A percentile compares a stretch with the other conserved stretches of the same genome.
phyloP scores from a whole-genome alignment of 2,113 vertebrate genomes.

The Lepus americanus region DNA sequence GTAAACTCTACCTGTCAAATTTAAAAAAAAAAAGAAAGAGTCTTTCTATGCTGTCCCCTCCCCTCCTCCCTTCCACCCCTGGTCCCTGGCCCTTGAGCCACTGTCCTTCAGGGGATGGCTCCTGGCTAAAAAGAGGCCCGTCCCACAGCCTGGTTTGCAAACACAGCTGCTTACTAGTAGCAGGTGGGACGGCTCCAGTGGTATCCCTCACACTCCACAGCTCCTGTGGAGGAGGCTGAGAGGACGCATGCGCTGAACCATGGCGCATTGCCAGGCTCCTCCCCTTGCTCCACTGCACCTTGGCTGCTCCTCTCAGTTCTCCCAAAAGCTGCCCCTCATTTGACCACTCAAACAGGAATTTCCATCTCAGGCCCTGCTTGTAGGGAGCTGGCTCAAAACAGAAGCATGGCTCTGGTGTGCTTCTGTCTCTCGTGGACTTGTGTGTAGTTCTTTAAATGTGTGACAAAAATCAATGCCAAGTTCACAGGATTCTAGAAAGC shows the following conservation, averaged over 20 bases:
- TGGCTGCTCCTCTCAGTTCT: neutral
- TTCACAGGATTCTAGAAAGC: neutral
- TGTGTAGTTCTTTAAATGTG: neutral
- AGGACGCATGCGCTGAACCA: neutral
- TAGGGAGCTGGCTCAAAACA: neutral
- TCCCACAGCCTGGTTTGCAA: no score
- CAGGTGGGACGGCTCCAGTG: no score
- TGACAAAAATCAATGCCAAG: neutral
- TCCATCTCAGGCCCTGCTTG: neutral
- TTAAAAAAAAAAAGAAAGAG: no score
- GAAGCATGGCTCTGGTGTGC: neutral
- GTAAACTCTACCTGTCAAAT: no score
- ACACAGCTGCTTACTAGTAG: no score
- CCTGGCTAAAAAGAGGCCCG: neutral
- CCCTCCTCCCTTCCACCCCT: no score
- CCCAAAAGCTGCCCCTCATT: neutral
- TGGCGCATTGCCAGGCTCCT: neutral
- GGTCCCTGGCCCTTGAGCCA: no score
- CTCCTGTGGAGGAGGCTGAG: neutral
- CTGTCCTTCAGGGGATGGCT: neutral
- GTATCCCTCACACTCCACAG: neutral
- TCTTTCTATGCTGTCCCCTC: no score
- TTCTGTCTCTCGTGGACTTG: neutral
- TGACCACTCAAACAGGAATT: neutral
- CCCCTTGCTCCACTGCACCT: neutral